Evolutionary conservation across 2,888 invertebrate genomes (phyloP), one percentile per base, ranked within the genome.

Genomic region (Orthonychiurus folsomi): DNA sequence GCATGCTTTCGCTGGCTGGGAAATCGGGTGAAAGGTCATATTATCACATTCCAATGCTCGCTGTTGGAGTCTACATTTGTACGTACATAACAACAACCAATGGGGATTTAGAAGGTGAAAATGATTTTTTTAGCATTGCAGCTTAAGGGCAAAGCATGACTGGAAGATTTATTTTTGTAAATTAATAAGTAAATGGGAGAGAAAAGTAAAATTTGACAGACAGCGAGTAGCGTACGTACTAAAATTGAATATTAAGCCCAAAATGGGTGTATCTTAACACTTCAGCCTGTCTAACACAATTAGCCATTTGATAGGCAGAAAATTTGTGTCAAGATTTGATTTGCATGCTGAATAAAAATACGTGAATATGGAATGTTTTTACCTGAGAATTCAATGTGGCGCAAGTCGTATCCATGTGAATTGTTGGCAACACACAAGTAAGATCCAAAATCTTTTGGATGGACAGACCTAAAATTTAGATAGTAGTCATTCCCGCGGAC

Each of bases 371-470:
- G 9, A 20, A 52, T 26, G n/a, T n/a, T 23, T 27, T 56, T 72
- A 84, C 85, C 89, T 64, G 89, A 88, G 3, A 91, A 78, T 75
- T 86, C 87, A 67, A 90, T 84, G 23, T 82, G 81, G 1, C 84
- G 79, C 66, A 86, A 86, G 9, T 83, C 84, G 77, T 83, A 84
- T 0, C 89, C 90, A 24, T 88, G 77, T 26, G 82, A 81, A 76
- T 90, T 91, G 64, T 84, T 83, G 0, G 89, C 90, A 26, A 85
- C 79, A 76, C 90, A 90, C 2, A 86, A 84, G 76, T 89, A 90
- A 74, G 84, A 84, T 0, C 89, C 90, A 69, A 89, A 83, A 77
- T 91, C 89, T 0, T 81, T 77, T 59, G 80, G 80, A 47, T 82
- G 81, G 0, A 88, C 86, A 28, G 82, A 83, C 50, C 85, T 81